Conservation (phyloP, 2,888 invertebrate genomes). For the Drosophila buzzatii region DNA sequence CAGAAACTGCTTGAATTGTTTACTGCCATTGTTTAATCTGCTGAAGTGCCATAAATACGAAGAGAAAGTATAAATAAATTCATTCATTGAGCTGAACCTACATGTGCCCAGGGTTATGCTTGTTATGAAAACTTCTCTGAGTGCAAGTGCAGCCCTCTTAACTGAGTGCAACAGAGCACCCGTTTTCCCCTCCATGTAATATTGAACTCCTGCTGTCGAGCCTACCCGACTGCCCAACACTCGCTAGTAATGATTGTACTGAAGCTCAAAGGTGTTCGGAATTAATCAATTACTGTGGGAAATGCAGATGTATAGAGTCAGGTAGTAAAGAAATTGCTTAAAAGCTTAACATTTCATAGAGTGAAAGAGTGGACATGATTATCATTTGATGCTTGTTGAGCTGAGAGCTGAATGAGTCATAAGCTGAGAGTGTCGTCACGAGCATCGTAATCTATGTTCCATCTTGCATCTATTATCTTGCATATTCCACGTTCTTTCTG, state of each 20-base stretch:
- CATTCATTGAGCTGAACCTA: neutral
- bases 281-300: no score
- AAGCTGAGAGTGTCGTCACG: neutral
- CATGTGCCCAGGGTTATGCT: neutral
- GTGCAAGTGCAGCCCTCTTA: constrained; percentile 3
- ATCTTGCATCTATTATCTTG: neutral
- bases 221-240: neutral
- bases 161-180: neutral
- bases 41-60: neutral
- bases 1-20: neutral
- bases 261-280: neutral
- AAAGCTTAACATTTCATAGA: no score
- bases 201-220: neutral
- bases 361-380: no score
- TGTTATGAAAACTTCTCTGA: neutral
- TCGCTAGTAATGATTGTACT: neutral
- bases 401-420: no score
- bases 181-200: neutral
- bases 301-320: no score
- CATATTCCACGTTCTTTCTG: neutral
- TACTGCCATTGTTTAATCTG: neutral
- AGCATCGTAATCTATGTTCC: neutral
- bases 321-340: no score
- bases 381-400: no score
- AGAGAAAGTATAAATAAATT: neutral